Conservation (phyloP, 2,797 vertebrate species). For the Astyanax mexicanus region DNA sequence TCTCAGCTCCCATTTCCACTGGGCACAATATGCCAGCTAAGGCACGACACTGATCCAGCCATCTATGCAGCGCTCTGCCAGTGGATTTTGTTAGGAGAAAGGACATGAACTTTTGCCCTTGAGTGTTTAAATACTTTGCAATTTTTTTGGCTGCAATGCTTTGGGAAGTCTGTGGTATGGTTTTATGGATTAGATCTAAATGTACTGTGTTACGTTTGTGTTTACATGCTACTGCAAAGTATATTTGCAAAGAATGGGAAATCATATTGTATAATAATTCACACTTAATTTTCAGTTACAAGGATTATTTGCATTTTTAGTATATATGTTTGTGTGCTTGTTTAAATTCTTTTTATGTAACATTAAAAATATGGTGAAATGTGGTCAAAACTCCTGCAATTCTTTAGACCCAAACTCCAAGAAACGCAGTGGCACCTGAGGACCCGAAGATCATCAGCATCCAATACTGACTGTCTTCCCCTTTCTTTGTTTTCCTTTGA, state of each 20-base stretch:
- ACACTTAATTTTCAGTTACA: too few species aligned
- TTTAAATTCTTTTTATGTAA: too few species aligned
- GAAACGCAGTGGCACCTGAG: too few species aligned
- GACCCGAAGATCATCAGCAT: too few species aligned
- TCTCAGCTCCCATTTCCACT: conserved; percentile 16
- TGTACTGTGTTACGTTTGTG: neutral
- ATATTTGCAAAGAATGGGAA: neutral
- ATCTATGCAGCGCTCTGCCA: neutral
- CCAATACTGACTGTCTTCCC: too few species aligned
- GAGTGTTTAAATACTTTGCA: neutral
- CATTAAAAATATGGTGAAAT: too few species aligned
- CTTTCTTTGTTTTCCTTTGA: too few species aligned
- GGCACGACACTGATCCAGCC: neutral
- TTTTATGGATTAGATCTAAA: neutral
- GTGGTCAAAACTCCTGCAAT: too few species aligned
- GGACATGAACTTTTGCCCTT: conserved; percentile 1
- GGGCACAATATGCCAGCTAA: conserved; percentile 34
- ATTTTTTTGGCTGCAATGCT: neutral
- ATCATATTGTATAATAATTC: neutral
- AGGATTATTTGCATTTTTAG: too few species aligned
- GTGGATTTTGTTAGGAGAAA: neutral
- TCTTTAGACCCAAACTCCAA: too few species aligned
- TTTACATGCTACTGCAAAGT: too few species aligned
- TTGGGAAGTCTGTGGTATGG: neutral
- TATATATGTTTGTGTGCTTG: too few species aligned